A percentile compares a stretch with the other conserved stretches of the same genome.
phyloP scores from a whole-genome alignment of 2,113 vertebrate genomes.

The Poeciliopsis retropinna region DNA sequence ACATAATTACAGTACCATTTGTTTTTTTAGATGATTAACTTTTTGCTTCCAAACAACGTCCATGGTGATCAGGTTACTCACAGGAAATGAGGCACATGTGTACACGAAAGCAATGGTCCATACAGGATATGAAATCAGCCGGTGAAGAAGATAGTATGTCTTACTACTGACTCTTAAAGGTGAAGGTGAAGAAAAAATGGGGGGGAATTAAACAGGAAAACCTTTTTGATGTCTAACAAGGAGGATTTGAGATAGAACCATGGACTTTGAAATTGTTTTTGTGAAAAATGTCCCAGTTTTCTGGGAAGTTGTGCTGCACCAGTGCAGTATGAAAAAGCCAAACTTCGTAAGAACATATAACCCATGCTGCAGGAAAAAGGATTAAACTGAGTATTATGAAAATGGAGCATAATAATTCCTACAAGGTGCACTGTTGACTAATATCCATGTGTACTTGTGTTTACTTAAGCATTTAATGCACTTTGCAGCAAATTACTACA shows the following conservation, averaged over 20 bases:
- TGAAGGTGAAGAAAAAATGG: background rate
- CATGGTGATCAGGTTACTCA: background rate
- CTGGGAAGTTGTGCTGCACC: background rate
- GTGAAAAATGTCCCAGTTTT: background rate
- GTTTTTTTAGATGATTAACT: too few relatives aligned
- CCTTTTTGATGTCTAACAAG: background rate
- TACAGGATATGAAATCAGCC: conserved; percentile 43
- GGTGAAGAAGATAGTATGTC: conserved; percentile 22
- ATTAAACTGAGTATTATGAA: background rate
- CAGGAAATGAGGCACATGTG: background rate
- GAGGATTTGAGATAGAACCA: background rate
- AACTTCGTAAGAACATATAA: background rate
- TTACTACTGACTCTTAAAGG: background rate
- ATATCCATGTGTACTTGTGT: background rate
- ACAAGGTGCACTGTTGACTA: background rate
- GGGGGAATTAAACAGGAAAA: background rate
- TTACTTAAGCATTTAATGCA: too few relatives aligned
- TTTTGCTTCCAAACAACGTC: too few relatives aligned
- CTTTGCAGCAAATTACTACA: too few relatives aligned
- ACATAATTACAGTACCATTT: too few relatives aligned
- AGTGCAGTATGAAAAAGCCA: background rate
- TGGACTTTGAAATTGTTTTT: background rate
- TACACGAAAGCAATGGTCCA: background rate
- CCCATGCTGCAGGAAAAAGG: too few relatives aligned
- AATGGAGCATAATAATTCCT: background rate